These are phyloP conservation scores for Parnassius apollo DNA, from an alignment of 2,888 invertebrate species.

Conservation along the genomic window DNA sequence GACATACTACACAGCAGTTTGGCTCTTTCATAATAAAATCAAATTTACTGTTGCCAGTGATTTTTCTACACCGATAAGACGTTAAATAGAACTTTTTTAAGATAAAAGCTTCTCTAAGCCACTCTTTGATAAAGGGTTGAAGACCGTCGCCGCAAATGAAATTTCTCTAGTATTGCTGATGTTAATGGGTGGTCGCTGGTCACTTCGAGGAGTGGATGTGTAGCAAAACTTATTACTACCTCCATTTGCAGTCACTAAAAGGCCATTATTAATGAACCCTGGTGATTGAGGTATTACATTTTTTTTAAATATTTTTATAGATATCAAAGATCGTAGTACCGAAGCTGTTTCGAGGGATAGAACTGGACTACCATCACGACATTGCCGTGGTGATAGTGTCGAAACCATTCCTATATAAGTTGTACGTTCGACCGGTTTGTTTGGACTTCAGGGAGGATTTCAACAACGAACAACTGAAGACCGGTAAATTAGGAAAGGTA, in stretches of 20 bases:
- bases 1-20: too few relatives aligned
- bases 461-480: constrained; percentile 40
- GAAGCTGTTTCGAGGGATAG: constrained; percentile 64
- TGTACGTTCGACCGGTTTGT: constrained; percentile 74
- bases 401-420: constrained; percentile 55
- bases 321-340: constrained; percentile 61
- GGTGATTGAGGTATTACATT: too few relatives aligned
- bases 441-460: constrained; percentile 53
- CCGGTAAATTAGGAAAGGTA: constrained; percentile 41
- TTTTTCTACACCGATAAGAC: too few relatives aligned
- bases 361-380: constrained; percentile 79
- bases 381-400: constrained; percentile 73
- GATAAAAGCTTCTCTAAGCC: too few relatives aligned
- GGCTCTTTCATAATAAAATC: too few relatives aligned
- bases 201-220: too few relatives aligned
- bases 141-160: neutral
- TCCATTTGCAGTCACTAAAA: neutral
- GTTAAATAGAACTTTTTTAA: too few relatives aligned
- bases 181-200: constrained; percentile 68
- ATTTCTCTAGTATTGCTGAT: constrained; percentile 38
- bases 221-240: constrained; percentile 48
- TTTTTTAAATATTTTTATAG: constrained; percentile 32
- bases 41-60: too few relatives aligned
- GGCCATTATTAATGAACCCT: too few relatives aligned
- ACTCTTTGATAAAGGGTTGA: too few relatives aligned